Conservation (phyloP, 2,113 vertebrate species). For the Pseudorasbora parva region DNA sequence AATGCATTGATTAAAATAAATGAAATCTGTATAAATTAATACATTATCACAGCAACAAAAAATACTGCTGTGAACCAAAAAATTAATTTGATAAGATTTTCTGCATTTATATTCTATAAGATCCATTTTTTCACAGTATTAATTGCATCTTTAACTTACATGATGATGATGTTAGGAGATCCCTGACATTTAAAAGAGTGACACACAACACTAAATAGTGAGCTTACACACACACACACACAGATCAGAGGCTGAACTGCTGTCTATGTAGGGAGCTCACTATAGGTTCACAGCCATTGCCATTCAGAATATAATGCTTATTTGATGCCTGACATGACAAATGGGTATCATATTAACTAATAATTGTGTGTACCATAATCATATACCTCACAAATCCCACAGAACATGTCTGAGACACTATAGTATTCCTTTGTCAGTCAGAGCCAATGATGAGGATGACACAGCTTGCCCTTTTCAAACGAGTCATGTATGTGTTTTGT, state of each 20-base stretch:
- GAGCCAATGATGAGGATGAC: slow-evolving; percentile 25
- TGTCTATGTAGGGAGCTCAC: not conserved
- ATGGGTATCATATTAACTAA: not conserved
- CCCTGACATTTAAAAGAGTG: too few relatives aligned
- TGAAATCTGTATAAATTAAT: too few relatives aligned
- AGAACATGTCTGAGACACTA: not conserved
- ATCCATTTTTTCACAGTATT: too few relatives aligned
- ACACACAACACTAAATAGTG: too few relatives aligned
- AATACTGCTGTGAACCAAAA: too few relatives aligned
- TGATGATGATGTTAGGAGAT: too few relatives aligned
- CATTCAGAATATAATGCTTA: not conserved
- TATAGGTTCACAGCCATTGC: not conserved
- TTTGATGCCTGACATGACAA: not conserved
- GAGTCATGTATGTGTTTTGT: not conserved
- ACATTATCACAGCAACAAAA: too few relatives aligned
- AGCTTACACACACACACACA: not conserved
- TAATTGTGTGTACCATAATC: not conserved
- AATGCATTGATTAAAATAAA: too few relatives aligned
- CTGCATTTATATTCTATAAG: too few relatives aligned
- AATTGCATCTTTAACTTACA: too few relatives aligned
- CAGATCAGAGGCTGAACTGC: too few relatives aligned
- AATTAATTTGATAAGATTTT: too few relatives aligned
- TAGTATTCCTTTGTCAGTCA: not conserved
- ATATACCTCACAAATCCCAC: not conserved
- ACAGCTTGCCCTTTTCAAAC: slow-evolving; percentile 36